Base-by-base conservation (phyloP, 2,113 vertebrate genomes). In the Lagopus leucura region DNA sequence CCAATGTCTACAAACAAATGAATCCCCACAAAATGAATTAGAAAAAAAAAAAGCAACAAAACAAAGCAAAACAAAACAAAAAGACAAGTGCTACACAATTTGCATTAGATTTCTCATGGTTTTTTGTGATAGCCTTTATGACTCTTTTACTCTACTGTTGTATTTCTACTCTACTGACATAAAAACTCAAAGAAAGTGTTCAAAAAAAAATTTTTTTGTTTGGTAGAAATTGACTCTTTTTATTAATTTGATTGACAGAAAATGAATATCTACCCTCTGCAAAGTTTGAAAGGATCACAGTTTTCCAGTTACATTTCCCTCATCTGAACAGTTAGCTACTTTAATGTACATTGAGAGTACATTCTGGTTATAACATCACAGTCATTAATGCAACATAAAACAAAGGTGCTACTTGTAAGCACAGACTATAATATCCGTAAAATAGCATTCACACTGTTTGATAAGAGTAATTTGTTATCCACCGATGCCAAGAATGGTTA, bases 151-250 rank as follows among this genome's bases (percentile, higher is more conserved):
- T 96, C 50, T 61, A 93, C 15, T 57, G 70, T 22, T 67, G 6
- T 74, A 57, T 50, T 57, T 93, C 86, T 89, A 48, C 42, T 90
- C 30, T 70, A 80, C 27, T 91, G 65, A 81, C 34, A 60, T 93
- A 91, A 92, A 74, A 34, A 32, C 57, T 95, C 40, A 77, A 88
- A 93, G 85, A 92, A 93, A 81, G 93, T 66, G 50, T 93, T 82
- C 36, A 61, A 77, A 54, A 28, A 16, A 54, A 54, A 28, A 25
- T 2, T 5, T 10, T 10, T 6, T 47, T 84, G 88, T 93, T 72
- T 55, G 22, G 34, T 52, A 77, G 43, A 90, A 89, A 70, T 67
- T 76, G 11, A 30, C 14, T 89, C n/a, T 36, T 75, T 34, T 65
- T 55, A 50, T 76, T 90, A 86, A 9, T 85, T 89, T 63, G 27